Evolutionary conservation across 1,140 invertebrate species (phyloP), one percentile per base, ranked within the genome.

Genomic region (Camponotus vicinus): DNA sequence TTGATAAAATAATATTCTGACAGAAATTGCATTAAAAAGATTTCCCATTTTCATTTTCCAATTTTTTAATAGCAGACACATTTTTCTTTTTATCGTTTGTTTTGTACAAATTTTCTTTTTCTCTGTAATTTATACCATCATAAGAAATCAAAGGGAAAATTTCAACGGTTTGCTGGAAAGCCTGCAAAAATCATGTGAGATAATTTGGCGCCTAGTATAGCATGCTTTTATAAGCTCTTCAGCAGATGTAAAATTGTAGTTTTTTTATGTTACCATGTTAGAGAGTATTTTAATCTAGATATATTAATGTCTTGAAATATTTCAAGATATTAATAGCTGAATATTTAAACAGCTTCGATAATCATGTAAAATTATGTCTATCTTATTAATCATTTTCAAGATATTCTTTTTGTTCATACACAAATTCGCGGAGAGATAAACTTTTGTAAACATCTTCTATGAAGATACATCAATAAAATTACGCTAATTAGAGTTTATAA

Each of bases 181-280:
- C 42, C 57, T 4, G 9, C 13, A 71, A 27, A 45, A 79, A 67
- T 70, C 18, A 27, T 45, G 57, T 21, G 37, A 67, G 40, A 55
- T 64, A 71, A 86, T 88, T 42, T 63, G 40, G 34, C 32, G 37
- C 13, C 55, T 66, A 79, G n/a, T 69, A 42, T 34, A 27, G 59
- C n/a, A 70, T 66, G 59, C n/a, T 32, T 34, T 52, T 32, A 32
- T 32, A 15, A 40, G 1, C 18, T 49, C 13, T 40, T 32, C 67
- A 40, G 13, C 6, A 42, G 37, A n/a, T 64, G 61, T 73, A 59
- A 86, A 88, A 80, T 86, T 86, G 84, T 49, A 4, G 7, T 7
- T 79, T 52, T 9, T 11, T 11, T 27, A 27, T 27, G 27, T 27
- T 27, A 27, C 1, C 27, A 27, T 27, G 27, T 27, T 27, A 27